Conservation (phyloP, 2,888 invertebrate species). For the Hemithea aestivaria region DNA sequence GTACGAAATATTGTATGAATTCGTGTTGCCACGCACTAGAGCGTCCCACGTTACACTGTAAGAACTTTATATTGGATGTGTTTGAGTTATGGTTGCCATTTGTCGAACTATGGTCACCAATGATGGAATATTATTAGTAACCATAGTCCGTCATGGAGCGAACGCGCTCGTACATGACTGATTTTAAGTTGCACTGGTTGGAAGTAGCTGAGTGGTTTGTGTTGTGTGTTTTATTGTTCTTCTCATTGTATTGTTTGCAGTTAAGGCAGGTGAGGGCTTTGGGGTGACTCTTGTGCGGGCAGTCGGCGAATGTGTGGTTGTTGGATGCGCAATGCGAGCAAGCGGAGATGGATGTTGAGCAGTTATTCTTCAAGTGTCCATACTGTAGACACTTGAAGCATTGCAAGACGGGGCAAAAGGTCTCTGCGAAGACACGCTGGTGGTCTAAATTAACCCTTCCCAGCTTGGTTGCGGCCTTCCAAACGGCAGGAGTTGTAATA, state of each 20-base stretch:
- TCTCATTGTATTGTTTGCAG: not conserved
- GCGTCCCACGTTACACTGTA: no score
- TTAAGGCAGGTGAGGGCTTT: not conserved
- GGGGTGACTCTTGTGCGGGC: not conserved
- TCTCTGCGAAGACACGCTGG: not conserved
- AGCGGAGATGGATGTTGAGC: not conserved
- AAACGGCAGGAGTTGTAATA: not conserved
- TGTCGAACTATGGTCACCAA: no score
- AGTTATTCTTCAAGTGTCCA: not conserved
- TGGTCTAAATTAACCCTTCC: not conserved
- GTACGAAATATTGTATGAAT: no score
- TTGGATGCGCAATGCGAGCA: not conserved
- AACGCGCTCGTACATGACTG: no score
- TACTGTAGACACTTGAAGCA: constrained; percentile 1
- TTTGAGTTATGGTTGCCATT: no score
- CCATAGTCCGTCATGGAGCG: no score
- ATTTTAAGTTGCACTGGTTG: no score
- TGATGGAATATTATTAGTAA: no score
- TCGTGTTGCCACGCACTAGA: no score
- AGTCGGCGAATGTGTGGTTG: not conserved
- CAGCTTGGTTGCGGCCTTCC: not conserved
- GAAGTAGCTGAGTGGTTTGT: no score
- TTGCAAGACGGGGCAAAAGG: not conserved
- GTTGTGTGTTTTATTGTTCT: no score
- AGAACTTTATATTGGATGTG: no score